These are phyloP conservation scores for Athripsodes cinereus DNA, from an alignment of 2,888 invertebrate species.

Conservation along the genomic window DNA sequence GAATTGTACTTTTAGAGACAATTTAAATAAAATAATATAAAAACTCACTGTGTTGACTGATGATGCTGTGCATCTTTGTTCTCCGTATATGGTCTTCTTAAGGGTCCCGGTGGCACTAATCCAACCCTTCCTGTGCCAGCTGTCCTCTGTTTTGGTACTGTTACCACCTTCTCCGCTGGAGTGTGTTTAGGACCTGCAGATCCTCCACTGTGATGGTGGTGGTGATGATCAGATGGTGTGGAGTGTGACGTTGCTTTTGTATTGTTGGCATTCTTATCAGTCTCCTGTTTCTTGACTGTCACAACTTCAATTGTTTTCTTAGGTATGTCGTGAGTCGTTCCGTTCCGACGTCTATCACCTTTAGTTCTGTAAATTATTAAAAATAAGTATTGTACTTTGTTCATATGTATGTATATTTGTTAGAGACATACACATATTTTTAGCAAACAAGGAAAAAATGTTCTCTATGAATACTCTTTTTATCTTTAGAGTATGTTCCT, in stretches of 20 bases:
- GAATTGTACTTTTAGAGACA: too few relatives aligned
- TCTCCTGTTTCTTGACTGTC: neutral
- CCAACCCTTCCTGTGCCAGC: neutral
- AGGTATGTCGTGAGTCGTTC: conserved; percentile 3
- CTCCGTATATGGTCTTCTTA: neutral
- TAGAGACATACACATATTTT: neutral
- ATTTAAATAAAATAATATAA: too few relatives aligned
- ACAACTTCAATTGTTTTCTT: conserved; percentile 3
- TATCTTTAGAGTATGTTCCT: too few relatives aligned
- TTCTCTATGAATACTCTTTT: too few relatives aligned
- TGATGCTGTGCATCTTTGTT: neutral
- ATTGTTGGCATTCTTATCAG: conserved; percentile 15
- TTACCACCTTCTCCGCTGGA: neutral
- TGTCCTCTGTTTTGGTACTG: neutral
- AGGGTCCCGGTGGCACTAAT: neutral
- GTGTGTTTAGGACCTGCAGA: neutral
- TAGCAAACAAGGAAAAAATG: too few relatives aligned
- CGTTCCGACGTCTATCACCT: conserved; percentile 19
- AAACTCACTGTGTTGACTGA: too few relatives aligned
- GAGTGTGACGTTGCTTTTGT: neutral
- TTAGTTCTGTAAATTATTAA: neutral
- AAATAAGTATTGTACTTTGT: neutral
- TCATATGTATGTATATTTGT: neutral
- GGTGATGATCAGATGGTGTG: neutral
- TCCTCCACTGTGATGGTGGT: neutral